Evolutionary conservation across 2,888 invertebrate species (phyloP).

Genomic region (Elgonia sp.): DNA sequence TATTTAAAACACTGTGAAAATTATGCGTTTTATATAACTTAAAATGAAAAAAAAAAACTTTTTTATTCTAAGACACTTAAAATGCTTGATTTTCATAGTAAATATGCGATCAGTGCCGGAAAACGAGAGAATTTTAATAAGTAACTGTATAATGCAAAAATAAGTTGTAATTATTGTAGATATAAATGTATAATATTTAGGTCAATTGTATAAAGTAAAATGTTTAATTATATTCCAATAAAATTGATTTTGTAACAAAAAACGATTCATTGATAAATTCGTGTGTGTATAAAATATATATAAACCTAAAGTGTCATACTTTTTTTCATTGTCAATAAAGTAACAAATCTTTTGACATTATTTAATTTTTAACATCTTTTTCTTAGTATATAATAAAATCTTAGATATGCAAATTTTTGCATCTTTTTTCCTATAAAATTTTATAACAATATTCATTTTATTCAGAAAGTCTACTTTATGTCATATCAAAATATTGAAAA

Average conservation of each 20-base stretch:
- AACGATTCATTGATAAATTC: background rate
- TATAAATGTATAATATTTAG: slow-evolving; percentile 35
- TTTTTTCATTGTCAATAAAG: too few relatives aligned
- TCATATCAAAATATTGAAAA: slow-evolving; percentile 23
- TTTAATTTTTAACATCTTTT: too few relatives aligned
- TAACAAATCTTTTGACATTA: too few relatives aligned
- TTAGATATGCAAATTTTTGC: background rate
- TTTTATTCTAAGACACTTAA: too few relatives aligned
- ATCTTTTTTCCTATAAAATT: background rate
- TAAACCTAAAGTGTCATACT: too few relatives aligned
- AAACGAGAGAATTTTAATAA: slow-evolving; percentile 43
- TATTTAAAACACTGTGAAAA: background rate
- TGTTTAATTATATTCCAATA: slow-evolving; percentile 33
- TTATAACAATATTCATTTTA: background rate
- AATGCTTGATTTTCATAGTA: too few relatives aligned
- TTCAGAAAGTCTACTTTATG: background rate
- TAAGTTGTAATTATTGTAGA: slow-evolving; percentile 49
- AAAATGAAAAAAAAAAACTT: too few relatives aligned
- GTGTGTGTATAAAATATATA: background rate
- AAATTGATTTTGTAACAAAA: slow-evolving; percentile 25
- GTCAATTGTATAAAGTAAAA: slow-evolving; percentile 36
- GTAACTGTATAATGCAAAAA: slow-evolving; percentile 15
- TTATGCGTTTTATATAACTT: too few relatives aligned
- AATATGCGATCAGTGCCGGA: slow-evolving; percentile 65
- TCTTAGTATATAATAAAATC: too few relatives aligned